Percentiles rank a stretch among this genome's conserved stretches.
Conservation (phyloP, 2,113 vertebrate genomes). For the Cettia cetti region DNA sequence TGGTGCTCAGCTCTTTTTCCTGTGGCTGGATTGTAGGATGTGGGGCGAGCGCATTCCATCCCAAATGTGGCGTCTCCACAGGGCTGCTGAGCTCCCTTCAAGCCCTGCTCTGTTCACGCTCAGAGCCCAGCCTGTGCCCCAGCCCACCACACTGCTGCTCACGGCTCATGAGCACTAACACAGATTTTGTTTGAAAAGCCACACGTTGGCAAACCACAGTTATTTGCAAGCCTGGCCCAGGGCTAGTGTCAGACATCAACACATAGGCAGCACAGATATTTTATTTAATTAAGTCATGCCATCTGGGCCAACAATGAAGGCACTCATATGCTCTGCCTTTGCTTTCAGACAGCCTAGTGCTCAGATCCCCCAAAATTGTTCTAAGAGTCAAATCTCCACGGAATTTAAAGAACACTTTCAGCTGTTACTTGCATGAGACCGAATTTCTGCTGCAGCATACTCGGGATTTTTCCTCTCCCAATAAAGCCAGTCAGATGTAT, state of each 20-base stretch:
- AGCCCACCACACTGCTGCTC: constrained; percentile 10
- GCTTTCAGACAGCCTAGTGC: neutral
- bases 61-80: neutral
- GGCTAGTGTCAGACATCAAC: constrained; percentile 58
- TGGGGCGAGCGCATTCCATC: neutral
- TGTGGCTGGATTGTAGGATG: neutral
- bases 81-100: neutral
- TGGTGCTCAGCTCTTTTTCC: neutral
- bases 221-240: constrained; percentile 58
- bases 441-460: constrained; percentile 29
- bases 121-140: constrained; percentile 32
- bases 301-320: constrained; percentile 58
- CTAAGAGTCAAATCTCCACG: neutral
- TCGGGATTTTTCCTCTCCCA: constrained; percentile 34
- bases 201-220: constrained; percentile 60
- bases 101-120: neutral
- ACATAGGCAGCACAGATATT: constrained; percentile 51
- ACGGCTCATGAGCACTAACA: neutral
- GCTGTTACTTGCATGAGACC: constrained; percentile 26
- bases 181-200: constrained; percentile 55
- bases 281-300: constrained; percentile 60
- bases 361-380: constrained; percentile 10
- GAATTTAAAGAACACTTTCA: constrained; percentile 33
- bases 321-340: constrained; percentile 21
- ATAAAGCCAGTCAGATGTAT: constrained; percentile 43